Base-by-base conservation (phyloP, 2,888 invertebrate species). In the Temnothorax ravouxi region DNA sequence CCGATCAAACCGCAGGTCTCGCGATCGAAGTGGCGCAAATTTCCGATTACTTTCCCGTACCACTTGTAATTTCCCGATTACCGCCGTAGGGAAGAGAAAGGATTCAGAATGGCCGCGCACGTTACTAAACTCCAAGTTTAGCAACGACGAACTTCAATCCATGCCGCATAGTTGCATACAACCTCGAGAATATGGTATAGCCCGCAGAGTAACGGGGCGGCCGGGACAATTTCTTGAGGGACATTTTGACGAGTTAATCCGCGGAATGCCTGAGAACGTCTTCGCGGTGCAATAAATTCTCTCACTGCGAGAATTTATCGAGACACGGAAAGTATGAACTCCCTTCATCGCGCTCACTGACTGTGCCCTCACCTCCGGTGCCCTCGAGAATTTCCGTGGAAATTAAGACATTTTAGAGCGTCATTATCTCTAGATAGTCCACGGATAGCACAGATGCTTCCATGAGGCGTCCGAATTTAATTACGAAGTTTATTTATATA, bases 191-290 rank as follows among this genome's bases (percentile, higher is more conserved):
- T 85, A 62, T 25, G 29, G n/a, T 71, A 15, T 54, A 84, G 83
- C 74, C 56, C 59, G 74, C 54, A 64, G 67, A 61, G 47, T 54
- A 61, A 72, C 38, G 38, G 56, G 34, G 69, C 29, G 29, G 56
- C 44, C 59, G 47, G 69, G 75, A 84, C 76, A 67, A 85, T 89
- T 89, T 88, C 86, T 85, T 77, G 77, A 84, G 34, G 38, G 82
- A 77, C 84, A 84, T 85, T 84, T 83, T 86, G 86, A 84, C 80
- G 81, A 83, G 82, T 82, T 89, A 88, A 89, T 88, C 76, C 85
- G 52, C 74, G 79, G 71, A 79, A 84, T 82, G 69, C 52, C 62
- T 34, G 52, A 25, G 71, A 72, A 61, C 64, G 61, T 61, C n/a
- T 74, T 80, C 84, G 59, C 44, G 69, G 66, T 47, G 50, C 69